Evolutionary conservation across 1,140 invertebrate species (phyloP).

Genomic region (Ectropis grisescens): DNA sequence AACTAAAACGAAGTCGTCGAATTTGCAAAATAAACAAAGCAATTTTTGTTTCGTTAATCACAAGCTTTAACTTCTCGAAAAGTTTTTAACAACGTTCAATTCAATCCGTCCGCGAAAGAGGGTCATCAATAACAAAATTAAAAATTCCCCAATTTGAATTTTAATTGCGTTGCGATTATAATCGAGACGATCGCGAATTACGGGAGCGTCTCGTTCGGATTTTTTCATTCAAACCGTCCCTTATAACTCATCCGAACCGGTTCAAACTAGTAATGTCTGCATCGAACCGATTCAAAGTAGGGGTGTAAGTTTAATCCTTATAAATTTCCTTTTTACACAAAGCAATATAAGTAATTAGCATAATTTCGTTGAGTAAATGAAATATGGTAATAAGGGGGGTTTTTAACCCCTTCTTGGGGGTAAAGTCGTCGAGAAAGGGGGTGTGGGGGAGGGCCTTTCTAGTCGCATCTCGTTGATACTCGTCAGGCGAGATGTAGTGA

Average conservation of each 20-base stretch:
- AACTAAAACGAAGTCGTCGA: constrained; percentile 7
- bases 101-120: constrained; percentile 43
- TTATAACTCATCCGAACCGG: constrained; percentile 58
- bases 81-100: constrained; percentile 51
- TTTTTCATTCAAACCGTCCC: constrained; percentile 42
- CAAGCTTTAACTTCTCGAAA: constrained; percentile 29
- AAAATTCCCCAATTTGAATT: constrained; percentile 68
- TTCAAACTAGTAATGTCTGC: constrained; percentile 43
- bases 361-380: constrained; percentile 71
- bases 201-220: constrained; percentile 36
- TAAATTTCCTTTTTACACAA: constrained; percentile 71
- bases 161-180: constrained; percentile 67
- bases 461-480: constrained; percentile 64
- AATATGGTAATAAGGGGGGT: constrained; percentile 68
- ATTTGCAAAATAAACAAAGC: constrained; percentile 39
- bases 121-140: constrained; percentile 68
- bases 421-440: constrained; percentile 16
- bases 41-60: constrained; percentile 34
- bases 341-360: constrained; percentile 71
- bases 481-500: constrained; percentile 63
- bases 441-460: constrained; percentile 35
- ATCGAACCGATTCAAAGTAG: constrained; percentile 30
- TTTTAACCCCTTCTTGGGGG: constrained; percentile 41
- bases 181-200: constrained; percentile 46
- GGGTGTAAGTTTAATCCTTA: constrained; percentile 67